These are phyloP conservation scores for Antheraea pernyi DNA, from an alignment of 1,140 invertebrate species.

Conservation along the genomic window DNA sequence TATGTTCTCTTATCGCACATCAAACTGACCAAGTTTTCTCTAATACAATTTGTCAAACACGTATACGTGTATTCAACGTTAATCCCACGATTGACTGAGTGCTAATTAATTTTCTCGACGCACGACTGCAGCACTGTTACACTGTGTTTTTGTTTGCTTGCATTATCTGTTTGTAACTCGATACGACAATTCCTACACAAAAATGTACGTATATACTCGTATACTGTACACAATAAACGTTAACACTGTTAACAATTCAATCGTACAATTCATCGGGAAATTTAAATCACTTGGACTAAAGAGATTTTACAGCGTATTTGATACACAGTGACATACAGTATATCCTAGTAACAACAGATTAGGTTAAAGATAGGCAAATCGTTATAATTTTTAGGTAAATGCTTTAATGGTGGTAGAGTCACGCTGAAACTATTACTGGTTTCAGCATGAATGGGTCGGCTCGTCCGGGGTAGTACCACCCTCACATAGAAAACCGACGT, in stretches of 20 bases:
- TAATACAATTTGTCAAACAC: neutral
- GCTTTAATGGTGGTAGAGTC: too few relatives aligned
- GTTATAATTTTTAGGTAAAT: too few relatives aligned
- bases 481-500: too few relatives aligned
- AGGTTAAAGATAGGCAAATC: too few relatives aligned
- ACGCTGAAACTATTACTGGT: too few relatives aligned
- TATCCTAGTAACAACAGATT: too few relatives aligned
- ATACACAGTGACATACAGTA: too few relatives aligned
- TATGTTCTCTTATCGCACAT: neutral
- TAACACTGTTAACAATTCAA: neutral
- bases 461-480: too few relatives aligned
- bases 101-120: neutral
- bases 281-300: too few relatives aligned
- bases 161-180: constrained; percentile 8
- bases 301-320: too few relatives aligned
- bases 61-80: constrained; percentile 3
- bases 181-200: neutral
- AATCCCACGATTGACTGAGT: constrained; percentile 10
- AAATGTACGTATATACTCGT: neutral
- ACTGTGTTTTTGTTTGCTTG: constrained; percentile 9
- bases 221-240: neutral
- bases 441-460: too few relatives aligned
- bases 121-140: neutral
- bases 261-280: neutral
- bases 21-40: neutral